These are phyloP conservation scores for Epiperipatus broadwayi DNA, from an alignment of 2,888 invertebrate genomes.

Conservation along the genomic window DNA sequence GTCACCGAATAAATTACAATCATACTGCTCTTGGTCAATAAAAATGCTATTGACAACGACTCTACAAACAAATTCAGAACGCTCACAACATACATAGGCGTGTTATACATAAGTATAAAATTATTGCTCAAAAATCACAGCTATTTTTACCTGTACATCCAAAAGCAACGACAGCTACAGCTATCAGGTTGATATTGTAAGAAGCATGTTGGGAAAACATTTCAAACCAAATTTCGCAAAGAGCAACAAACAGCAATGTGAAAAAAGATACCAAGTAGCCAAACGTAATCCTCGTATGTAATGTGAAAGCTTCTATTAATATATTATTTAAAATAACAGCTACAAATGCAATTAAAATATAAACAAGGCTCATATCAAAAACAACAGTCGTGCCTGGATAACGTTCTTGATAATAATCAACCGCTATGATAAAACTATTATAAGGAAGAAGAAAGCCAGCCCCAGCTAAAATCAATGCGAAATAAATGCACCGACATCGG, in stretches of 20 bases:
- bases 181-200: conserved; percentile 60
- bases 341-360: conserved; percentile 69
- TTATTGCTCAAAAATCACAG: too few species aligned
- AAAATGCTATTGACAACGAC: too few species aligned
- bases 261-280: conserved; percentile 65
- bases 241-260: conserved; percentile 59
- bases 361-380: conserved; percentile 77
- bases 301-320: conserved; percentile 55
- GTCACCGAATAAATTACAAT: too few species aligned
- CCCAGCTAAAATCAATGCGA: conserved; percentile 59
- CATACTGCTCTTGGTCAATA: too few species aligned
- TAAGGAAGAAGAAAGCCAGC: conserved; percentile 75
- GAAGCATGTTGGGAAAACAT: conserved; percentile 55
- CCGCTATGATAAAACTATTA: conserved; percentile 83
- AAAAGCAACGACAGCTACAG: conserved; percentile 63
- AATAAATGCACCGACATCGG: conserved; percentile 45
- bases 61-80: too few species aligned
- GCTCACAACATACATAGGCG: too few species aligned
- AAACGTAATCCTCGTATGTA: conserved; percentile 65
- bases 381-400: conserved; percentile 68
- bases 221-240: conserved; percentile 70
- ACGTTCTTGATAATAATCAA: conserved; percentile 69
- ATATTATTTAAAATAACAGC: conserved; percentile 69
- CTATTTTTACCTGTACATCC: conserved; percentile 61
- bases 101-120: too few species aligned